These are phyloP conservation scores for Nemapogon koenigi DNA, from an alignment of 2,888 invertebrate genomes.

Conservation along the genomic window DNA sequence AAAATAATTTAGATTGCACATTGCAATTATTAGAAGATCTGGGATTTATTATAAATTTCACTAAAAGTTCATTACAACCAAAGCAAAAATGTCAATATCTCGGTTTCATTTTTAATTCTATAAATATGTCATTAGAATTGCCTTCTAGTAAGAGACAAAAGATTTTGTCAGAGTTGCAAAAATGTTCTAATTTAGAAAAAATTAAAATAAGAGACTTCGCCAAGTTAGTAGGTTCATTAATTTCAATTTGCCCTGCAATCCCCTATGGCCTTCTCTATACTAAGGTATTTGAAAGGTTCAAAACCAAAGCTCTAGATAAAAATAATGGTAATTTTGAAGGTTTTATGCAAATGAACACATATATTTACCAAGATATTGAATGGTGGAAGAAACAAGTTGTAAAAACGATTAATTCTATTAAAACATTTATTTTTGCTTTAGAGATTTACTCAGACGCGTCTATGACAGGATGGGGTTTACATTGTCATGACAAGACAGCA, in stretches of 20 bases:
- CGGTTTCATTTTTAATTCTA: slow-evolving; percentile 4
- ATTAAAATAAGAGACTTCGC: slow-evolving; percentile 2
- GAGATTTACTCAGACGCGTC: slow-evolving; percentile 15
- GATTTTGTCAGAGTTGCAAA: background rate
- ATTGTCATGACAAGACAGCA: slow-evolving; percentile 9
- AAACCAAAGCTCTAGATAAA: background rate
- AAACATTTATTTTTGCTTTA: slow-evolving; percentile 2
- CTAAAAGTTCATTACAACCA: slow-evolving; percentile 5
- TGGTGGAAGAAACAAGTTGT: slow-evolving; percentile 6
- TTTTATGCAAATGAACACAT: background rate
- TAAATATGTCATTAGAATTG: background rate
- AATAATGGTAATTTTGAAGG: background rate
- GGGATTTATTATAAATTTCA: slow-evolving; percentile 6
- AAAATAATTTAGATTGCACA: background rate
- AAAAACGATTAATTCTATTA: background rate
- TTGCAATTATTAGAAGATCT: background rate
- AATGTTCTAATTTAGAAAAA: background rate
- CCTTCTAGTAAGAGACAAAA: background rate
- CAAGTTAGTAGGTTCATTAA: background rate
- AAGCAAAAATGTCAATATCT: slow-evolving; percentile 3
- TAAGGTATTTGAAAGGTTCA: background rate
- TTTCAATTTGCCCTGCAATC: slow-evolving; percentile 1
- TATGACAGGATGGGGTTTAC: slow-evolving; percentile 13
- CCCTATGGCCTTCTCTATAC: slow-evolving; percentile 4
- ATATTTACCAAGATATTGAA: background rate